Base-by-base conservation (phyloP, 2,888 invertebrate species). In the Meloe dianella region DNA sequence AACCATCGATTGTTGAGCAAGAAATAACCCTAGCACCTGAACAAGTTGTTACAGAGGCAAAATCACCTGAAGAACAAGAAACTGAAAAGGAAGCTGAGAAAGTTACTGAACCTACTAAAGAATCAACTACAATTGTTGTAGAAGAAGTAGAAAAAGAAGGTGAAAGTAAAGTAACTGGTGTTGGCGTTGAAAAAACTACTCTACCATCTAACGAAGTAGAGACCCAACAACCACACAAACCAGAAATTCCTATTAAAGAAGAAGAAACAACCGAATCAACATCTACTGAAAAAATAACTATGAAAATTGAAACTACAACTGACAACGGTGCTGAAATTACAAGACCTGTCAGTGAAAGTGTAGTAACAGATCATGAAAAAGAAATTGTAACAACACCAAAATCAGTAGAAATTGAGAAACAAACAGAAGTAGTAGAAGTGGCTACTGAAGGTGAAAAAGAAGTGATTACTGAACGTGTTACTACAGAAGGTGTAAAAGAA, bases 51-150 rank as follows among this genome's bases (percentile, higher is more conserved):
- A 35, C 27, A 51, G 29, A 59, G 10, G 8, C 57, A 24, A 27
- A 35, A 27, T 8, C 29, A 59, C 20, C 54, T 59, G 64, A 72
- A 64, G 70, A 70, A 60, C 65, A 74, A 56, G 63, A 68, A 30
- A 66, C 65, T 29, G 68, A 64, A 67, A 65, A 72, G 12, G 71
- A 75, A 59, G 60, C 59, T 12, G 63, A 57, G 27, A 24, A 66
- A 14, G 64, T 71, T 59, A 54, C 64, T 60, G 67, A 68, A 41
- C 62, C 60, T 51, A 63, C 69, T 62, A 70, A 73, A 65, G 29
- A 64, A 60, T 59, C 41, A 47, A 63, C 32, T 30, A 61, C 58
- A 38, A 29, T 58, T 58, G 35, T 58, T 56, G 61, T 22, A 22
- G 63, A 58, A 30, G 47, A 62, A 61, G 57, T 35, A 24, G 57